Evolutionary conservation across 2,113 vertebrate species (phyloP).

Genomic region (Andinoacara biseriatus): DNA sequence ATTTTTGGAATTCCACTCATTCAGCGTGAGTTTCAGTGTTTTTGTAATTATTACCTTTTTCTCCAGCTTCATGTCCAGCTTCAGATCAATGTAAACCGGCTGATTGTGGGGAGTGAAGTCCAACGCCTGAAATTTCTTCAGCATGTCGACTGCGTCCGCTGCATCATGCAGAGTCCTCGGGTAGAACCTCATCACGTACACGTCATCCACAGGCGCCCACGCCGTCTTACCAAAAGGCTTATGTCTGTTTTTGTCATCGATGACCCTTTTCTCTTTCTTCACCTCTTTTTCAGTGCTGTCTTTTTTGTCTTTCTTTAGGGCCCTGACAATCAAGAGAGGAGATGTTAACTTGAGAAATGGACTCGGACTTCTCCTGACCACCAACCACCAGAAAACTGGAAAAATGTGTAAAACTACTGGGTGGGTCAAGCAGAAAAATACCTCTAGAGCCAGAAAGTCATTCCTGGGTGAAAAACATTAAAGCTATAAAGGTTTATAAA

Average conservation of each 20-base stretch:
- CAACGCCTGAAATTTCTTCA: conserved; percentile 87
- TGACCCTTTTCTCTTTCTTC: conserved; percentile 58
- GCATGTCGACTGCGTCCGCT: conserved; percentile 81
- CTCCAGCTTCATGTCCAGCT: conserved; percentile 87
- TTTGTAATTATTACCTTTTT: conserved; percentile 86
- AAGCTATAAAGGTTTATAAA: neutral
- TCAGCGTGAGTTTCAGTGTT: neutral
- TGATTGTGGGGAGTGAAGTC: conserved; percentile 86
- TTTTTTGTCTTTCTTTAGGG: conserved; percentile 61
- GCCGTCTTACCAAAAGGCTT: conserved; percentile 78
- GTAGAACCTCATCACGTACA: conserved; percentile 85
- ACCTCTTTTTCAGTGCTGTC: conserved; percentile 48
- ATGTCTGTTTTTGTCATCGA: conserved; percentile 66
- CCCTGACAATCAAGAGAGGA: conserved; percentile 52
- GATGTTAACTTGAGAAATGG: neutral
- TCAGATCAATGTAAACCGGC: conserved; percentile 83
- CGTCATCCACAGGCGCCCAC: conserved; percentile 84
- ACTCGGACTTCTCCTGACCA: neutral
- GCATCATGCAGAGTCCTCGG: conserved; percentile 69
- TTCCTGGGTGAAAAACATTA: neutral
- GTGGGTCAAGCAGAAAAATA: neutral
- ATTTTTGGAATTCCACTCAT: neutral
- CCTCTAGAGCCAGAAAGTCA: accelerated
- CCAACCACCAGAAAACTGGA: neutral
- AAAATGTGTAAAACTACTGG: neutral